Base-by-base conservation (phyloP, 2,113 vertebrate genomes). In the Periophthalmodon schlosseri region DNA sequence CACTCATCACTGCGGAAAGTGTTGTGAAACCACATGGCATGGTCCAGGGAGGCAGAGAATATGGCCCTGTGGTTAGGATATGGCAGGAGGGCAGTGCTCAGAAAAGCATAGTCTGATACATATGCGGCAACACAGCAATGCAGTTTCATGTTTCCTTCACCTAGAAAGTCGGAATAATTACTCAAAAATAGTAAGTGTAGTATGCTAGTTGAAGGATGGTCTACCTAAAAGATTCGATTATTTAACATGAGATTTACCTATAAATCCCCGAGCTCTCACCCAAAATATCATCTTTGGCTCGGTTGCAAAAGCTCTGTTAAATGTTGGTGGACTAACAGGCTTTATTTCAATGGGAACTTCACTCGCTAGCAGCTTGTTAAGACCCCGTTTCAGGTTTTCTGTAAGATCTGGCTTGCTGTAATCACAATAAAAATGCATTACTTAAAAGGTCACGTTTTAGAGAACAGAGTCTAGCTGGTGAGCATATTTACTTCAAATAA, bases 51-150 rank as follows among this genome's bases (percentile, higher is more conserved):
- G 78, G 84, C 96, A 13, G 91, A 71, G 79, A 97, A 95, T n/a
- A 57, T 80, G 72, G 91, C 47, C 0, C 0, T 69, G 69, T 94
- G 70, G 49, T 91, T 75, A 0, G 89, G 80, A 81, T 95, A 95
- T 0, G 96, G 96, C 81, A 97, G 87, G 82, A 97, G 7, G 0
- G 92, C 94, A 0, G 96, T 99, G 74, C 89, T 91, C 82, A 99
- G 91, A 77, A 98, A 96, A 4, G 94, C 92, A 0, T 91, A 99
- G 90, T 99, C 97, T 0, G 97, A 99, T 33, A 99, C 95, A 10
- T 98, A 99, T 9, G 97, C 97, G 0, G 97, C 97, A 74, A 98
- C 96, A 0, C 97, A 99, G 91, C 96, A 97, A 82, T 99, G 97
- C 86, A 98, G 91, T 85, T 97, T 98, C 94, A 97, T 96, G 90